Base-by-base conservation (phyloP, 2,113 vertebrate species). In the Nycticryphes semicollaris region DNA sequence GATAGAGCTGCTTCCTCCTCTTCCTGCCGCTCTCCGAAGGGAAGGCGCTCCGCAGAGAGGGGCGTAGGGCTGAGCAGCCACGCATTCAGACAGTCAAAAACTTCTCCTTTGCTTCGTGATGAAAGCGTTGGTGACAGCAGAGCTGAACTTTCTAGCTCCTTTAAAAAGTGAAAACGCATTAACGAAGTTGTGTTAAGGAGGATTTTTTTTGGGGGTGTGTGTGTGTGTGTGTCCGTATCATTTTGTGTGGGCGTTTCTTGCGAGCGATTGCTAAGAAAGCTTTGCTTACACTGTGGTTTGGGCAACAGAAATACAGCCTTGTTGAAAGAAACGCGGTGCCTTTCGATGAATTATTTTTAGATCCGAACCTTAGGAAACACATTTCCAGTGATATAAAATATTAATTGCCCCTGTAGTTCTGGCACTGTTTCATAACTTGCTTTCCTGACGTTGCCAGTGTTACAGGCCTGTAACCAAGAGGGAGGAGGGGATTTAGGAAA, bases 281-380 rank as follows among this genome's bases (percentile, higher is more conserved):
- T 75, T 87, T 68, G 77, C 96, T 94, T 51, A 25, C 84, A 31
- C 3, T 15, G 2, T 33, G 78, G 73, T 77, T 94, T 60, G 51
- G 91, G 90, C 81, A 75, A 31, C 92, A 85, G 69, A 86, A 92
- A 92, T 19, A 57, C 57, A 77, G 91, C 19, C 74, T 62, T 14
- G 75, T 84, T 62, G 82, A 95, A 85, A 90, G 80, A 84, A 84
- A 54, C 10, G 9, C 56, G 4, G 50, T 87, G 91, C 93, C 94
- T 85, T 85, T 76, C 89, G 41, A 89, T 51, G 78, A 48, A 94
- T 96, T 97, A 97, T 98, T 98, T 98, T 98, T 97, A 97, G 97
- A 96, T 88, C 89, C 47, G 22, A 97, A 95, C 95, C 93, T 96
- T 95, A 90, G 97, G 93, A 97, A 97, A 94, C 93, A 50, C 91